phyloP scores from a whole-genome alignment of 2,113 vertebrate genomes.

The Gymnocephalus cernua region DNA sequence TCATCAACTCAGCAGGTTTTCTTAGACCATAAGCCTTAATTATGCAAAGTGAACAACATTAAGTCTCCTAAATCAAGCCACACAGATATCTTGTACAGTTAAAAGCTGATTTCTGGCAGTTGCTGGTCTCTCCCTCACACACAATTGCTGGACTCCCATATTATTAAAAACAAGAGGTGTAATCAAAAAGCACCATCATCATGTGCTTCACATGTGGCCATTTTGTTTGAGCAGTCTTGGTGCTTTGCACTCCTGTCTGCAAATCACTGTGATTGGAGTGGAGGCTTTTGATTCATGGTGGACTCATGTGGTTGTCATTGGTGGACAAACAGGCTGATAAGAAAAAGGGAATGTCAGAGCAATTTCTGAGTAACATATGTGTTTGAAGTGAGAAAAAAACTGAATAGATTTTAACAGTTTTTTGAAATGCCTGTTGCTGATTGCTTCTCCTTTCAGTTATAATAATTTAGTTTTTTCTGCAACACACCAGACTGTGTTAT shows the following conservation, averaged over 20 bases:
- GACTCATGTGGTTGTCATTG: constrained; percentile 15
- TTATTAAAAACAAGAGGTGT: constrained; percentile 44
- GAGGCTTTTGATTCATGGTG: constrained; percentile 6
- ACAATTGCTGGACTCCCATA: background rate
- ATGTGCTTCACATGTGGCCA: constrained; percentile 11
- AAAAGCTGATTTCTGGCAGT: constrained; percentile 12
- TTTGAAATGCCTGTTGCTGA: constrained; percentile 48
- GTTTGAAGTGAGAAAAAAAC: constrained; percentile 33
- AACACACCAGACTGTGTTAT: constrained; percentile 28
- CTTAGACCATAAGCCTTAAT: constrained; percentile 27
- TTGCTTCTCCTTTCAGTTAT: constrained; percentile 48
- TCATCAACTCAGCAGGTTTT: constrained; percentile 31
- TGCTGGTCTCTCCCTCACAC: background rate
- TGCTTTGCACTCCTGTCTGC: constrained; percentile 9
- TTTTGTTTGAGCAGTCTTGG: constrained; percentile 29
- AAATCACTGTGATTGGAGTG: constrained; percentile 50
- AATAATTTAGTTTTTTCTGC: constrained; percentile 39
- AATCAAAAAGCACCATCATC: constrained; percentile 38
- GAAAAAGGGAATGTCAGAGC: constrained; percentile 19
- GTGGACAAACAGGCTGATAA: constrained; percentile 22
- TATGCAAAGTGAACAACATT: constrained; percentile 31
- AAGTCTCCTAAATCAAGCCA: constrained; percentile 23
- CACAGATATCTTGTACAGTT: constrained; percentile 10
- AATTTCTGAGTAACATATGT: constrained; percentile 26
- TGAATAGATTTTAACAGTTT: constrained; percentile 30